Base-by-base conservation (phyloP, 1,140 invertebrate species). In the Phenacoccus solenopsis region DNA sequence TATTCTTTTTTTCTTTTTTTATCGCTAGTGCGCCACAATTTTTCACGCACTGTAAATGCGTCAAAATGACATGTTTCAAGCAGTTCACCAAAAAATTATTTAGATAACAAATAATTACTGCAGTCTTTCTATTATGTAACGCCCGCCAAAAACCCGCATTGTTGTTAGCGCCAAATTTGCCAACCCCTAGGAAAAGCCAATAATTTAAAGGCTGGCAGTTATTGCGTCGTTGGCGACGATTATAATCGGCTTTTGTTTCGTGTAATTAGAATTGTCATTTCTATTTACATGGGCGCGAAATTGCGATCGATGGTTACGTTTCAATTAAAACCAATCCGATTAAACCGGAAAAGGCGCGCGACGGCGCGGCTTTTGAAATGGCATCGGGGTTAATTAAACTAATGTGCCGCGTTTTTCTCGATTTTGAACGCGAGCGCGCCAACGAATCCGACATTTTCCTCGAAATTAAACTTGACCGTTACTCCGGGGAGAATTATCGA, bases 201-300 rank as follows among this genome's bases (percentile, higher is more conserved):
- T 49, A 49, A 49, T 49, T 49, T n/a, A 49, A 49, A 49, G 20
- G 38, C 20, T 49, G 38, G 38, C 38, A 49, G 38, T 49, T 49
- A 49, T 49, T 49, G 38, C 20, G 20, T 49, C 20, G 12, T 10
- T n/a, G 20, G 20, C 38, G 38, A 49, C 20, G 38, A 49, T 49
- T 49, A 49, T 49, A 49, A 49, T 49, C 38, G 38, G 38, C 38
- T 49, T 49, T 49, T 64, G 59, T 24, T 64, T 16, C 59, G 59
- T 64, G 59, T 27, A 64, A 64, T 64, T 64, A 64, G 25, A 64
- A 64, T 27, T 27, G 59, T 64, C 25, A 64, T 64, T 64, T 64
- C 20, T 64, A 64, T 64, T 64, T 64, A 64, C 25, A 10, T 64
- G 22, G 10, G 22, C 38, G 38, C 5, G 25, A 24, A 64, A 25